Conservation (phyloP, 1,140 invertebrate species). For the Gerris buenoi region DNA sequence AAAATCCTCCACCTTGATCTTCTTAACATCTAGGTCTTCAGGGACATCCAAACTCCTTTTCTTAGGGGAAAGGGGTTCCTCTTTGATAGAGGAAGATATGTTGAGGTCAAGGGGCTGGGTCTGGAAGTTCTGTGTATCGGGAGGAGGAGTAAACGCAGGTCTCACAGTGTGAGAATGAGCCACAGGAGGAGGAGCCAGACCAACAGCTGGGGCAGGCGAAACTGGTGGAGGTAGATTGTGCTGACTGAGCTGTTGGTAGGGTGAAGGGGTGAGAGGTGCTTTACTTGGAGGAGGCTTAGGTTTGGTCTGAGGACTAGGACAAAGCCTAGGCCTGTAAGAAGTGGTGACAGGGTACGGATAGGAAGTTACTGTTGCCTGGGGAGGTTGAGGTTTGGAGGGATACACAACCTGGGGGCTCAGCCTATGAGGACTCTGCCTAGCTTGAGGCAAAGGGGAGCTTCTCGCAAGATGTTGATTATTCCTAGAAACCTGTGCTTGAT, state of each 20-base stretch:
- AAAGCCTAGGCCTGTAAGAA: constrained; percentile 21
- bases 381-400: constrained; percentile 3
- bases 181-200: constrained; percentile 38
- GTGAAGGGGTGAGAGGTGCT: constrained; percentile 44
- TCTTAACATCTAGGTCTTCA: constrained; percentile 36
- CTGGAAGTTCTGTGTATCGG: constrained; percentile 33
- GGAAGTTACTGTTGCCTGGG: constrained; percentile 23
- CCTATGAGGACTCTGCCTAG: constrained; percentile 20
- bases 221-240: constrained; percentile 37
- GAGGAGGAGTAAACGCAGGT: constrained; percentile 30
- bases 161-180: constrained; percentile 23
- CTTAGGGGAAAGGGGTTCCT: constrained; percentile 26
- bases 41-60: constrained; percentile 39
- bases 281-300: constrained; percentile 48
- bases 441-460: constrained; percentile 26
- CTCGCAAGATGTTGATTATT: constrained; percentile 13
- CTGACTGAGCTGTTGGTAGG: constrained; percentile 44
- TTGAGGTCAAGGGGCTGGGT: constrained; percentile 60
- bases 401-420: constrained; percentile 16
- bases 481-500: constrained; percentile 12
- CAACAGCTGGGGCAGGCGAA: constrained; percentile 28
- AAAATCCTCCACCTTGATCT: constrained; percentile 27
- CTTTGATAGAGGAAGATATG: constrained; percentile 32
- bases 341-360: constrained; percentile 23
- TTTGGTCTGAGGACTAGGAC: constrained; percentile 24